Base-by-base conservation (phyloP, 2,888 invertebrate species). In the Ceratothoa steindachneri region DNA sequence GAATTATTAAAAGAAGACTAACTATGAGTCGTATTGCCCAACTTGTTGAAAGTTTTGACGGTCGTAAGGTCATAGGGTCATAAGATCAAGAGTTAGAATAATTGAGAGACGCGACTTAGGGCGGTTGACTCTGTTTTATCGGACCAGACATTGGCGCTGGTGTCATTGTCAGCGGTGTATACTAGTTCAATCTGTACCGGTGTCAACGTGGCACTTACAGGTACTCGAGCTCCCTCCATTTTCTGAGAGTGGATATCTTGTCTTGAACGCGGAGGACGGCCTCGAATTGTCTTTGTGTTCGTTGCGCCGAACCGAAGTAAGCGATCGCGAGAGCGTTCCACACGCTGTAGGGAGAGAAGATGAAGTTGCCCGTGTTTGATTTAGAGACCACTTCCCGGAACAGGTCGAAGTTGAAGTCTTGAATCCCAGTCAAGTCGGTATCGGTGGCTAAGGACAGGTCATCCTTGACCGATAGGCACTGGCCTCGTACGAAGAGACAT, bases 201-300 rank as follows among this genome's bases (percentile, higher is more conserved):
- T n/a, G n/a, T n/a, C n/a, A n/a, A n/a, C n/a, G n/a, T n/a, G n/a
- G n/a, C n/a, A 73, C 76, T 71, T 24, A 77, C 76, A 77, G 12
- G 55, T 73, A 77, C 30, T 77, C 76, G 0, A 73, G 67, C 9
- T 66, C 65, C 28, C 75, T 73, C 79, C 79, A 79, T 22, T 64
- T 65, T 66, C 68, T 79, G 27, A 79, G 53, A 1, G 79, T 74
- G n/a, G 68, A 27, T 9, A 75, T 67, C 22, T 76, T 79, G 30
- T 74, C 74, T 5, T 30, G 24, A 4, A 74, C 70, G 15, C 74
- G 15, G 0, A 79, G 60, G 0, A 67, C 79, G 0, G n/a, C 5
- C n/a, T 60, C 60, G 4, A 79, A 69, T 52, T 79, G 70, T 1
- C 7, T 15, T 30, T 74, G 64, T 0, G 79, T 79, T 2, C 74